A percentile compares a stretch with the other conserved stretches of the same genome.
These are phyloP conservation scores for Lottia scabra DNA, from an alignment of 2,888 invertebrate genomes.

Conservation along the genomic window DNA sequence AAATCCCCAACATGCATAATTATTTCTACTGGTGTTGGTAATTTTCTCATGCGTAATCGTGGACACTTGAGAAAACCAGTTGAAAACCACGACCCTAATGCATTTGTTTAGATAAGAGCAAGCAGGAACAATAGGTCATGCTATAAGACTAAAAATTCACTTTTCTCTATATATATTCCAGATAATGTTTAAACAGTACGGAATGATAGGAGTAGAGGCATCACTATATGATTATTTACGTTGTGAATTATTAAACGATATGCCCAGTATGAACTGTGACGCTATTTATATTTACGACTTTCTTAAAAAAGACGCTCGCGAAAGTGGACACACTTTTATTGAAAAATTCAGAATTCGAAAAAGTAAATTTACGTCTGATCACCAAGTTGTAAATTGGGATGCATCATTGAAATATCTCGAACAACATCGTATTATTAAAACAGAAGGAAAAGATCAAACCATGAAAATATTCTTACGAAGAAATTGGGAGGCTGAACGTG, in stretches of 20 bases:
- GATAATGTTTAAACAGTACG: conserved; percentile 43
- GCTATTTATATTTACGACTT: conserved; percentile 57
- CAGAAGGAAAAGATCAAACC: conserved; percentile 30
- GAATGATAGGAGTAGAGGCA: conserved; percentile 47
- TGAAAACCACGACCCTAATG: too few relatives aligned
- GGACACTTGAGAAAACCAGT: too few relatives aligned
- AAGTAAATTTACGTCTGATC: not conserved
- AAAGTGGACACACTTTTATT: conserved; percentile 51
- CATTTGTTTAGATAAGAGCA: too few relatives aligned
- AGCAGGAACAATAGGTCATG: too few relatives aligned
- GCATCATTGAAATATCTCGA: conserved; percentile 46
- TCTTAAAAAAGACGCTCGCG: conserved; percentile 49
- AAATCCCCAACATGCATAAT: too few relatives aligned
- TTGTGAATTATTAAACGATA: conserved; percentile 35
- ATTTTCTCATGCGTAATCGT: too few relatives aligned
- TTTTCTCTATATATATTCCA: conserved; percentile 23
- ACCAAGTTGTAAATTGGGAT: conserved; percentile 35
- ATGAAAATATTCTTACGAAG: conserved; percentile 42
- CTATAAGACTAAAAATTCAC: too few relatives aligned
- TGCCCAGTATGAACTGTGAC: conserved; percentile 44
- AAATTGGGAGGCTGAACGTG: conserved; percentile 53
- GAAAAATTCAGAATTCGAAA: conserved; percentile 8
- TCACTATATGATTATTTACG: conserved; percentile 35
- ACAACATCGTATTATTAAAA: conserved; percentile 37
- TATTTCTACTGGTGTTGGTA: too few relatives aligned